Conservation (phyloP, 2,797 vertebrate genomes). For the Echiichthys vipera region DNA sequence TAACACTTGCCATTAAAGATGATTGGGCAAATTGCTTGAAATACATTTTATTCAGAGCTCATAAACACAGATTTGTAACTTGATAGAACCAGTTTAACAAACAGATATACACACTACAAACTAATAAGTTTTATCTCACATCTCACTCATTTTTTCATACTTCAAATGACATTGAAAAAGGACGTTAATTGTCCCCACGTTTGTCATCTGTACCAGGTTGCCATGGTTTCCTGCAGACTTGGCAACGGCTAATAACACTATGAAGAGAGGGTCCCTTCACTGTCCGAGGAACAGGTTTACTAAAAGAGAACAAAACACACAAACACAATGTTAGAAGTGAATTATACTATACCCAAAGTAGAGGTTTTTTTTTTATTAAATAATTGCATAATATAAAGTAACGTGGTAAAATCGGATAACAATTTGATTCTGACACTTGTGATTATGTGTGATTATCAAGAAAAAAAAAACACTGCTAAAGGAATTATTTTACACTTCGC, state of each 20-base stretch:
- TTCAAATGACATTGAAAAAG: background rate
- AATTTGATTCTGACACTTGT: background rate
- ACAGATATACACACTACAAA: background rate
- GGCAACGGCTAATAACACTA: conserved; percentile 90
- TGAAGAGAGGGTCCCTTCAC: conserved; percentile 85
- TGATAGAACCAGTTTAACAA: background rate
- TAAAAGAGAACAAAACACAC: conserved; percentile 50
- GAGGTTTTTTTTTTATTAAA: no score
- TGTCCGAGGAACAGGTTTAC: conserved; percentile 87
- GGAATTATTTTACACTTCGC: background rate
- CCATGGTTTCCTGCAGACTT: conserved; percentile 88
- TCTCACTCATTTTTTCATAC: background rate
- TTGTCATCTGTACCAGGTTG: background rate
- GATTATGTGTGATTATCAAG: no score
- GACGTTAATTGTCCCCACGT: conserved; percentile 12
- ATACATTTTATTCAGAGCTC: conserved; percentile 12
- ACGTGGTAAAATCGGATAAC: background rate
- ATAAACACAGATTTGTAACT: background rate
- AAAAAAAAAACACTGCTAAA: background rate
- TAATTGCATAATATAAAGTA: no score
- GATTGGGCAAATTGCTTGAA: conserved; percentile 5
- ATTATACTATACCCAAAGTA: no score
- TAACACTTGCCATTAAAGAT: conserved; percentile 15
- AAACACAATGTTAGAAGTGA: no score
- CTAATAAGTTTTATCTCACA: background rate